Conservation (phyloP, 2,888 invertebrate species). For the Sinotaia quadrata region DNA sequence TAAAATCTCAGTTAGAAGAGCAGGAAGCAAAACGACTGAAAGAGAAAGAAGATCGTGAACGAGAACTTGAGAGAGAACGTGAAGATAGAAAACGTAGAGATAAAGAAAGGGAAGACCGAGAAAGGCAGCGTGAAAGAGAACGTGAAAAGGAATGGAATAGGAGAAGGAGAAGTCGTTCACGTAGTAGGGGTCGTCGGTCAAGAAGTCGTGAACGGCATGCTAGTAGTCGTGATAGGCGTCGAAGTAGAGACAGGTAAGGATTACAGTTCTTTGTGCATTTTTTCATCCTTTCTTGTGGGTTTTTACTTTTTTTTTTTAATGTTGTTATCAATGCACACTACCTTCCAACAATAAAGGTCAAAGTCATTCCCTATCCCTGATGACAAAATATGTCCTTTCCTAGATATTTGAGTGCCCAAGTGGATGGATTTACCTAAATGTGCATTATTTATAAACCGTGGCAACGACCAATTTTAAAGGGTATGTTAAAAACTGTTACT, state of each 20-base stretch:
- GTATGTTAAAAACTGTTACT: too few species aligned
- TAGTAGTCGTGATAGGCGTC: conserved; percentile 51
- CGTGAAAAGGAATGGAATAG: conserved; percentile 31
- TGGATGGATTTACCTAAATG: too few species aligned
- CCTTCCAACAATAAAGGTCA: too few species aligned
- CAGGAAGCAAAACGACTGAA: conserved; percentile 72
- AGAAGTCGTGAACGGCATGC: conserved; percentile 42
- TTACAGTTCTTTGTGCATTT: too few species aligned
- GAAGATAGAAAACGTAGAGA: conserved; percentile 68
- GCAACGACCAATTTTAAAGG: too few species aligned
- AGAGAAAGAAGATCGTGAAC: conserved; percentile 68
- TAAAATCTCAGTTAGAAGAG: conserved; percentile 53
- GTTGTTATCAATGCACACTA: too few species aligned
- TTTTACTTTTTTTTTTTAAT: too few species aligned
- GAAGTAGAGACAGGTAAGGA: conserved; percentile 48
- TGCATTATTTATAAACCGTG: too few species aligned
- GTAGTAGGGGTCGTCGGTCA: conserved; percentile 35
- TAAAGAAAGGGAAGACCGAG: conserved; percentile 38
- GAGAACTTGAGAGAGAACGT: conserved; percentile 75
- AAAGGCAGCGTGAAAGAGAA: conserved; percentile 27
- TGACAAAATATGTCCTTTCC: too few species aligned
- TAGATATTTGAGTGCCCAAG: too few species aligned
- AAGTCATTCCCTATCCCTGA: too few species aligned
- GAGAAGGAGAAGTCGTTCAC: conserved; percentile 41
- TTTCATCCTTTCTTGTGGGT: too few species aligned